These are phyloP conservation scores for Tinea trinotella DNA, from an alignment of 2,888 invertebrate species.

Conservation along the genomic window DNA sequence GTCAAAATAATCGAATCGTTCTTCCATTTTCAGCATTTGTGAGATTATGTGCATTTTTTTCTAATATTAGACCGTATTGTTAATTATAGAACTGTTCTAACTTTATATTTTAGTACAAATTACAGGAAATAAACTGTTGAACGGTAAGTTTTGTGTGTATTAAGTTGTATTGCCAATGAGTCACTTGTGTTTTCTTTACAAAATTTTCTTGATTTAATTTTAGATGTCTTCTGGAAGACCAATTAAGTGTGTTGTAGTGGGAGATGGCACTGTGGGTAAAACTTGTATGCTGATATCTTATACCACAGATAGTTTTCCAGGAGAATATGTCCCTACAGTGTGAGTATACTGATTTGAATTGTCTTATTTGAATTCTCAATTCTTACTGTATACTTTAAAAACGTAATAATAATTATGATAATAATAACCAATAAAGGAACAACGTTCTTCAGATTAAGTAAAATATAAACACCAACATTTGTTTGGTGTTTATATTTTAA, in stretches of 20 bases:
- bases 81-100: background rate
- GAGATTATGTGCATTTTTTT: conserved; percentile 14
- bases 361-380: background rate
- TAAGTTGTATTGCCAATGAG: conserved; percentile 1
- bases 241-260: conserved; percentile 93
- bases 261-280: conserved; percentile 94
- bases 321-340: conserved; percentile 96
- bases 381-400: background rate
- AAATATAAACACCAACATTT: background rate
- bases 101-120: conserved; percentile 2
- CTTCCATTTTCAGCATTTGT: background rate
- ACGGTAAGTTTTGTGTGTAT: background rate
- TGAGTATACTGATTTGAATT: conserved; percentile 67
- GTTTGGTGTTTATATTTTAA: too few relatives aligned
- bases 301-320: conserved; percentile 93
- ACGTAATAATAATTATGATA: background rate
- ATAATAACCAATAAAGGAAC: background rate
- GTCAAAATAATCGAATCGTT: too few relatives aligned
- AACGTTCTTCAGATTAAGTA: too few relatives aligned
- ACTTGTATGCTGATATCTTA: conserved; percentile 95
- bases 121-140: background rate
- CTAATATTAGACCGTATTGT: conserved; percentile 15
- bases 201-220: conserved; percentile 1
- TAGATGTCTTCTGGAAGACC: conserved; percentile 93
- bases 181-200: conserved; percentile 17